phyloP scores from a whole-genome alignment of 2,888 invertebrate genomes.

The Lagria hirta region DNA sequence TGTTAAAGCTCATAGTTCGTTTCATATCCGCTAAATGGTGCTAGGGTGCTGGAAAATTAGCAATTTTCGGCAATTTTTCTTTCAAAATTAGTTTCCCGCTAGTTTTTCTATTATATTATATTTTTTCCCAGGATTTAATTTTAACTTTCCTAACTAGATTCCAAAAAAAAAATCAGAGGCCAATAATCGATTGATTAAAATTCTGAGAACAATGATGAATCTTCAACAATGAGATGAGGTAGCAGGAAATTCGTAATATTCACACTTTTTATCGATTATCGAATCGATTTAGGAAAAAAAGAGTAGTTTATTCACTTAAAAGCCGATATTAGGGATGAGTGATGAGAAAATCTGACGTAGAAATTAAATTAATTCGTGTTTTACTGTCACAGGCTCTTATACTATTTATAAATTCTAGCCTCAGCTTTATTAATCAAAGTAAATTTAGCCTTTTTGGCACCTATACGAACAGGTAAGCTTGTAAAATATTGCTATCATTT shows the following conservation, averaged over 20 bases:
- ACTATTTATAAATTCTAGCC: constrained; percentile 18
- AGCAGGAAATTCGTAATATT: constrained; percentile 28
- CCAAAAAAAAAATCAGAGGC: no score
- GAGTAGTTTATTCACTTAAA: constrained; percentile 5
- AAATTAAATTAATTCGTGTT: constrained; percentile 18
- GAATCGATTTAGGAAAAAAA: constrained; percentile 13
- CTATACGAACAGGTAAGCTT: constrained; percentile 13
- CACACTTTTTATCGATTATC: constrained; percentile 29
- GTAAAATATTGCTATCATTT: constrained; percentile 4
- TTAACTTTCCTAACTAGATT: no score
- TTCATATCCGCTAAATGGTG: no score
- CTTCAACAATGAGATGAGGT: constrained; percentile 22
- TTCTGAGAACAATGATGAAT: constrained; percentile 39
- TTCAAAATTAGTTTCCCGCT: no score
- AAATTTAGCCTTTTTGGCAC: constrained; percentile 19
- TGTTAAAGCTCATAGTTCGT: no score
- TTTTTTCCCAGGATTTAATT: no score
- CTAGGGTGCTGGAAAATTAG: no score
- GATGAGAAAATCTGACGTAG: constrained; percentile 13
- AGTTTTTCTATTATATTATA: no score
- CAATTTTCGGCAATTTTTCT: no score
- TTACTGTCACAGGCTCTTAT: constrained; percentile 7
- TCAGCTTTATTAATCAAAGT: constrained; percentile 18
- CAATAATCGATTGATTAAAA: constrained; percentile 34
- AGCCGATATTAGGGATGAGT: constrained; percentile 12